Percentiles rank a stretch among this genome's conserved stretches.
phyloP scores from a whole-genome alignment of 1,140 invertebrate genomes.

The Procambarus virginalis region DNA sequence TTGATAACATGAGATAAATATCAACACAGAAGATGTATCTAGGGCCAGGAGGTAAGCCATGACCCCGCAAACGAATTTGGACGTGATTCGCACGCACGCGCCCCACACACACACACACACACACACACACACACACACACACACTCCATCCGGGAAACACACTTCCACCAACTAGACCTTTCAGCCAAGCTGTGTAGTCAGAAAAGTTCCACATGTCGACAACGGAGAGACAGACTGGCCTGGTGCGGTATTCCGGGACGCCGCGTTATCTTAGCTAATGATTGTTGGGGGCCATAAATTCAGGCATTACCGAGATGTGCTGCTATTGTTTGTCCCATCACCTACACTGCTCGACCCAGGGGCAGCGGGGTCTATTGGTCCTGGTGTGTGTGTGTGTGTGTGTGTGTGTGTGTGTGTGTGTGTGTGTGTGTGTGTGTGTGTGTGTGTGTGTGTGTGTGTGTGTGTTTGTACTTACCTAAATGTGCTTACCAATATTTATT shows the following conservation, averaged over 20 bases:
- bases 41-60: no score
- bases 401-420: constrained; percentile 11
- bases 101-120: constrained; percentile 37
- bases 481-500: no score
- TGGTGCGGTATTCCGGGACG: neutral
- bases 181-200: no score
- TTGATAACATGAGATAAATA: no score
- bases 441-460: no score
- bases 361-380: neutral
- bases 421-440: no score
- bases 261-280: constrained; percentile 61
- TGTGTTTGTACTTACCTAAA: no score
- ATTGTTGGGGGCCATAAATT: constrained; percentile 56
- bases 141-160: neutral
- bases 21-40: no score
- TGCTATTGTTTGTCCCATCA: constrained; percentile 53
- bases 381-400: neutral
- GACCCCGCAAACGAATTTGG: no score
- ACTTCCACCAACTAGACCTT: no score
- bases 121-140: constrained; percentile 36
- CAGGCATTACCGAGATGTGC: constrained; percentile 52
- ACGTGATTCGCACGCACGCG: neutral
- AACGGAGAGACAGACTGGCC: no score
- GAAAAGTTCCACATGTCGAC: no score
- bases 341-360: constrained; percentile 31